phyloP scores from a whole-genome alignment of 2,888 invertebrate genomes.

The Sisyra nigra region DNA sequence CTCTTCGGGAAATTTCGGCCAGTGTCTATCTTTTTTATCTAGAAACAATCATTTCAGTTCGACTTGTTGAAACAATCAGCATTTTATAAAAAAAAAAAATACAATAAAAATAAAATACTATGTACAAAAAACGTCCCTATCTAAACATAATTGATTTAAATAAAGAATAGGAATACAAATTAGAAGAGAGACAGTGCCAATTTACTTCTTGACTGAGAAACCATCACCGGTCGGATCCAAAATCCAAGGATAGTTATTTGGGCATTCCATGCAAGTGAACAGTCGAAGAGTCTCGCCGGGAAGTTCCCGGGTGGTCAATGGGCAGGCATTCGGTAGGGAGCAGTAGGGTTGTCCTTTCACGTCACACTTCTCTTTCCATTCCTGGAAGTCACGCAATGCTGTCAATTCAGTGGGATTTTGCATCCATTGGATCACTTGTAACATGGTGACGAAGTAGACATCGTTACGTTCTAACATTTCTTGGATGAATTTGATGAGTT shows the following conservation, averaged over 20 bases:
- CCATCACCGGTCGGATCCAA: slow-evolving; percentile 90
- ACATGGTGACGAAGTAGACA: slow-evolving; percentile 84
- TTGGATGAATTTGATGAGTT: slow-evolving; percentile 82
- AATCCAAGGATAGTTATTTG: slow-evolving; percentile 90
- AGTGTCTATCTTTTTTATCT: too few relatives aligned
- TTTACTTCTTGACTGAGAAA: slow-evolving; percentile 66
- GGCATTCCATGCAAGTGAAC: slow-evolving; percentile 92
- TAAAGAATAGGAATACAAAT: slow-evolving; percentile 15
- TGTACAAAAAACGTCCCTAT: slow-evolving; percentile 4
- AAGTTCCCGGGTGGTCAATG: slow-evolving; percentile 73
- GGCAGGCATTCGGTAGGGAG: slow-evolving; percentile 81
- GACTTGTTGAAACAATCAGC: too few relatives aligned
- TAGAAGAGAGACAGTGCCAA: slow-evolving; percentile 14
- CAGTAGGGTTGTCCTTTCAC: slow-evolving; percentile 88
- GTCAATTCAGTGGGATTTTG: slow-evolving; percentile 82
- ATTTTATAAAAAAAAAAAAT: too few relatives aligned
- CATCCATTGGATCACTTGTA: slow-evolving; percentile 89
- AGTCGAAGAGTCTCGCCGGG: slow-evolving; percentile 84
- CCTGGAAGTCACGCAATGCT: slow-evolving; percentile 76
- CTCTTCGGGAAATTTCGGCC: too few relatives aligned
- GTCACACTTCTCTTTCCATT: slow-evolving; percentile 92
- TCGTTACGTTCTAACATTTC: slow-evolving; percentile 80
- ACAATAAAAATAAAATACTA: slow-evolving; percentile 1
- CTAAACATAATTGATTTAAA: slow-evolving; percentile 19
- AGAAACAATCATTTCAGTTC: too few relatives aligned